A percentile compares a stretch with the other conserved stretches of the same genome.
These are phyloP conservation scores for Unio delphinus DNA, from an alignment of 2,888 invertebrate species.

Conservation along the genomic window DNA sequence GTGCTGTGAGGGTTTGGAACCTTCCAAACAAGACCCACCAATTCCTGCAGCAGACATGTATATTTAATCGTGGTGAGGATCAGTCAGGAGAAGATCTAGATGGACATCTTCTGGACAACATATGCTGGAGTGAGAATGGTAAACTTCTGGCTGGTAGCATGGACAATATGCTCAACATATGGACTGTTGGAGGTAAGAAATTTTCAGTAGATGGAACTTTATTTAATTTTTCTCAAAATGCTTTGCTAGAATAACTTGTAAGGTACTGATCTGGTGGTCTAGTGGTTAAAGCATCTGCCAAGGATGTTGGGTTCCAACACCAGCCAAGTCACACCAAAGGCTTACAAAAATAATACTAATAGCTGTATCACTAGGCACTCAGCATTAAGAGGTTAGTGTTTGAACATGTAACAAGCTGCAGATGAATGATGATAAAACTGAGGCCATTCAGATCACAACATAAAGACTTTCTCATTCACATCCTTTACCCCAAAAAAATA, in stretches of 20 bases:
- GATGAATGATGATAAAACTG: too few species aligned
- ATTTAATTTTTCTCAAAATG: slow-evolving; percentile 73
- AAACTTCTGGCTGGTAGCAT: slow-evolving; percentile 76
- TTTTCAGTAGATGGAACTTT: neutral
- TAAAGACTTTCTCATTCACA: too few species aligned
- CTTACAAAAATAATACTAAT: too few species aligned
- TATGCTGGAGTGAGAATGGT: slow-evolving; percentile 76
- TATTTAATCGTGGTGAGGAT: slow-evolving; percentile 73
- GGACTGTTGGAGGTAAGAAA: slow-evolving; percentile 73
- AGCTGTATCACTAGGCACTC: too few species aligned
- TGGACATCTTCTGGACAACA: slow-evolving; percentile 73
- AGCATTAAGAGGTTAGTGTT: too few species aligned
- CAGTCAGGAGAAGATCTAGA: slow-evolving; percentile 73
- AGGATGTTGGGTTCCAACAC: too few species aligned
- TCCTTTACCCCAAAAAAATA: too few species aligned
- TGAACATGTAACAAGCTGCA: too few species aligned
- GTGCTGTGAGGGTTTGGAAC: slow-evolving; percentile 77
- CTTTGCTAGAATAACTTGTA: neutral
- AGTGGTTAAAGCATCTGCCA: too few species aligned
- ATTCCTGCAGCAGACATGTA: slow-evolving; percentile 75
- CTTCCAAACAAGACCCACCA: slow-evolving; percentile 70
- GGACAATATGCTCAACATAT: slow-evolving; percentile 77
- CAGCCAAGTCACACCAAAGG: too few species aligned
- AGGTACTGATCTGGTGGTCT: too few species aligned
- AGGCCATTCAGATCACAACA: too few species aligned